A percentile compares a stretch with the other conserved stretches of the same genome.
Conservation (phyloP, 92 coral and sea anemone species). For the Palythoa heliodiscus region DNA sequence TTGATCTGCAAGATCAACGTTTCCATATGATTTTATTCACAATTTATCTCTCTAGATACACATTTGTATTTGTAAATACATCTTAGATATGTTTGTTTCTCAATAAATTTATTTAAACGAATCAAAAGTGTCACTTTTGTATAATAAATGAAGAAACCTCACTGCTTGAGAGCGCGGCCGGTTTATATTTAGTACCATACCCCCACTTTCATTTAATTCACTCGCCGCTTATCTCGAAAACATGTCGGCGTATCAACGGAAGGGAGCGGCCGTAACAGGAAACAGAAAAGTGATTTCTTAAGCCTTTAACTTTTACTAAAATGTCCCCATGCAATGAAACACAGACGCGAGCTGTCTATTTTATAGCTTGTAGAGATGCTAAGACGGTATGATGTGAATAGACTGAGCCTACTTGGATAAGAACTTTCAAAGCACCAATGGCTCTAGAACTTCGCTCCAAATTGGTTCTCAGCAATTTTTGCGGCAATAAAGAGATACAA, state of each 20-base stretch:
- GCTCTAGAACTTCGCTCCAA: too few species aligned
- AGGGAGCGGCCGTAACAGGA: conserved; percentile 33
- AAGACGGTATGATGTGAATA: background rate
- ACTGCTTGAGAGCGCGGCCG: background rate
- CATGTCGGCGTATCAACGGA: conserved; percentile 35
- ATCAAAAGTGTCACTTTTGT: background rate
- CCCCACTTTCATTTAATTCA: background rate
- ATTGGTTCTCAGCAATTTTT: background rate
- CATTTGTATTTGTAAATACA: conserved; percentile 28
- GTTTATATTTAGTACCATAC: background rate
- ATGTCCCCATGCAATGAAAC: background rate
- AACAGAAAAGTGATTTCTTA: conserved; percentile 9
- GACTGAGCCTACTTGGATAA: background rate
- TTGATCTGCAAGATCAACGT: background rate
- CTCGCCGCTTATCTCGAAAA: conserved; percentile 29
- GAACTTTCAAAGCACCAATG: background rate
- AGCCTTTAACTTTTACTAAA: conserved; percentile 32
- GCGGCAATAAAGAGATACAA: background rate
- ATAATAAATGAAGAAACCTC: background rate
- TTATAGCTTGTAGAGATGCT: background rate
- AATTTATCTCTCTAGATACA: background rate
- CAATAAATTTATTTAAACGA: conserved; percentile 25
- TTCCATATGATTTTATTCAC: background rate
- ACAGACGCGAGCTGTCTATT: background rate
- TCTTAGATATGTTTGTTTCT: background rate